Evolutionary conservation across 2,888 invertebrate genomes (phyloP), one percentile per base, ranked within the genome.

Genomic region (Andrena chrysosceles): DNA sequence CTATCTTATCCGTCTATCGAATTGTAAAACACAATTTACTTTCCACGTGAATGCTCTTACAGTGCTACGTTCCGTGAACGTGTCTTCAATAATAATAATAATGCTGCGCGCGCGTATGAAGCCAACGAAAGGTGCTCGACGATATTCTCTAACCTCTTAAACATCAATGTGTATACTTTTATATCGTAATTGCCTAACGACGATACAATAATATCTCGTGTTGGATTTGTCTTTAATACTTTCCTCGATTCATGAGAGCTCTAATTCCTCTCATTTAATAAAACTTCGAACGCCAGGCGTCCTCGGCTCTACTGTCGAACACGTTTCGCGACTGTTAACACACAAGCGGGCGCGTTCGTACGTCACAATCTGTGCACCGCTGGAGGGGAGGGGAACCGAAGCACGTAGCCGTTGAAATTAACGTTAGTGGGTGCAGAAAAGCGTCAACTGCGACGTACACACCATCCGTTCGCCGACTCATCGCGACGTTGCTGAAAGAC

Each of bases 21-120:
- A 76, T 83, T 80, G 76, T 78, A 80, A 86, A 88, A 89, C 85
- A 89, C 85, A 77, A 85, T 83, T 84, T 86, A 88, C 88, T 88
- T 88, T 88, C 83, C 84, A 79, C 31, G 60, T 85, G 71, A 71
- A 84, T 76, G 66, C 72, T 33, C 63, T 72, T 35, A 60, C 76
- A 56, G 59, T 59, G 60, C 80, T 69, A 74, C 83, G 85, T 83
- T 72, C 76, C 66, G 71, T 74, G 76, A 79, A 79, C 73, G 64
- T 29, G 16, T 77, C 52, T 29, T 63, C 64, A 26, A 70, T 60
- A 64, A 42, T 62, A 23, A 26, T 35, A 33, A 73, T 63, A 20
- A 66, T 75, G 35, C 76, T 16, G 49, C 60, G 59, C 63, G 60
- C 64, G 64, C 33, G 48, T 23, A 26, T 54, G 64, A 16, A 48